Evolutionary conservation across 2,797 vertebrate genomes (phyloP).

Genomic region (Peromyscus nudipes): DNA sequence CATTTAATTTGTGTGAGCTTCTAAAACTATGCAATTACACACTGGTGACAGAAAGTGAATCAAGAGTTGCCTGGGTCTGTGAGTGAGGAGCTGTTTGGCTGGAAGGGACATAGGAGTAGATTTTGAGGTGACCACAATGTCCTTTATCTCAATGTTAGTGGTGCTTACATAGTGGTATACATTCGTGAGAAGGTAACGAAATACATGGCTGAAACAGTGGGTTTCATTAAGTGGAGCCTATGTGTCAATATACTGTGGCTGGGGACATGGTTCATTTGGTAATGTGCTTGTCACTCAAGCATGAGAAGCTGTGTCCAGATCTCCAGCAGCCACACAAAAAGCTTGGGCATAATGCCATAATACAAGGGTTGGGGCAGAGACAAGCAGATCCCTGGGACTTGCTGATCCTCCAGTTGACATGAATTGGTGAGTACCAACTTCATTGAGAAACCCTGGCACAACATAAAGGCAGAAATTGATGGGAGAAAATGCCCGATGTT

Average conservation of each 20-base stretch:
- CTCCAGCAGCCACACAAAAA: background rate
- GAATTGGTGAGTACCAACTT: background rate
- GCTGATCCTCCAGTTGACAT: background rate
- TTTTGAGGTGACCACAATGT: background rate
- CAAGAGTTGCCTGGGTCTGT: background rate
- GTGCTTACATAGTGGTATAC: background rate
- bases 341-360: background rate
- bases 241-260: background rate
- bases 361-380: background rate
- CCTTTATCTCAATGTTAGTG: background rate
- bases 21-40: background rate
- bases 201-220: background rate
- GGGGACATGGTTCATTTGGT: background rate
- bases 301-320: background rate
- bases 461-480: background rate
- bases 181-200: conserved; percentile 19
- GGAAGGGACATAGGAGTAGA: background rate
- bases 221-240: background rate
- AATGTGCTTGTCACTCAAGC: background rate
- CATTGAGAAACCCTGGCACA: background rate
- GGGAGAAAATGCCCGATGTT: background rate
- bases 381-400: background rate
- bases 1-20: background rate
- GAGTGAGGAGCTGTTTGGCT: background rate
- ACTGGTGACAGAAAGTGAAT: background rate